Evolutionary conservation across 1,140 invertebrate genomes (phyloP).

Genomic region (Notospermus geniculatus): DNA sequence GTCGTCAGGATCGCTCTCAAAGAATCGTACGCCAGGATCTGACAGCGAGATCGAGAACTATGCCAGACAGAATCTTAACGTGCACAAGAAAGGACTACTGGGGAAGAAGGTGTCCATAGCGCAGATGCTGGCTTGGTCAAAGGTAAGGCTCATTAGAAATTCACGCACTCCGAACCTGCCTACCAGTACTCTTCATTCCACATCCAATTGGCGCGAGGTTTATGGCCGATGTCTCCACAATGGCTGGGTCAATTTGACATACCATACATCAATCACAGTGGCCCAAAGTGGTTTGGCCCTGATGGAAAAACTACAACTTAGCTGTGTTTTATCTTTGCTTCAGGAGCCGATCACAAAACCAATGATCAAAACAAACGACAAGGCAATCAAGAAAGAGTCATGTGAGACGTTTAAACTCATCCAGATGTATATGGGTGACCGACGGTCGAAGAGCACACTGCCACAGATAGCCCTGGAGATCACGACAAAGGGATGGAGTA

Average conservation of each 20-base stretch:
- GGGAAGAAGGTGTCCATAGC: slow-evolving; percentile 78
- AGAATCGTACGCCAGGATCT: slow-evolving; percentile 48
- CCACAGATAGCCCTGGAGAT: slow-evolving; percentile 80
- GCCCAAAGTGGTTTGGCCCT: no score
- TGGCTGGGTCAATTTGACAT: no score
- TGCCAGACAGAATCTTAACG: slow-evolving; percentile 90
- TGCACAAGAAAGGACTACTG: slow-evolving; percentile 84
- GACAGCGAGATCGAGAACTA: slow-evolving; percentile 78
- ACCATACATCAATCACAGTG: no score
- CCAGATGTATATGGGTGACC: slow-evolving; percentile 96
- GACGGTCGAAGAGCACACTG: slow-evolving; percentile 70
- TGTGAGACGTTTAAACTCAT: slow-evolving; percentile 90
- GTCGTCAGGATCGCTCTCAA: slow-evolving; percentile 32
- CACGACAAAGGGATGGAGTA: slow-evolving; percentile 76
- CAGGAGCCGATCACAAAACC: slow-evolving; percentile 85
- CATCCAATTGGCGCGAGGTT: no score
- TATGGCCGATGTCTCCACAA: no score
- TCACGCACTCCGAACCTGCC: no score
- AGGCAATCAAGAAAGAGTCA: slow-evolving; percentile 86
- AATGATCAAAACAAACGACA: slow-evolving; percentile 85
- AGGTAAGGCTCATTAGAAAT: slow-evolving; percentile 55
- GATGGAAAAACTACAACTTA: no score
- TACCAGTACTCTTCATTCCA: no score
- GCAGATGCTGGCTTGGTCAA: slow-evolving; percentile 91
- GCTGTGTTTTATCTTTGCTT: no score